Evolutionary conservation across 2,797 vertebrate genomes (phyloP), one percentile per base, ranked within the genome.

Genomic region (Falco novaeseelandiae): DNA sequence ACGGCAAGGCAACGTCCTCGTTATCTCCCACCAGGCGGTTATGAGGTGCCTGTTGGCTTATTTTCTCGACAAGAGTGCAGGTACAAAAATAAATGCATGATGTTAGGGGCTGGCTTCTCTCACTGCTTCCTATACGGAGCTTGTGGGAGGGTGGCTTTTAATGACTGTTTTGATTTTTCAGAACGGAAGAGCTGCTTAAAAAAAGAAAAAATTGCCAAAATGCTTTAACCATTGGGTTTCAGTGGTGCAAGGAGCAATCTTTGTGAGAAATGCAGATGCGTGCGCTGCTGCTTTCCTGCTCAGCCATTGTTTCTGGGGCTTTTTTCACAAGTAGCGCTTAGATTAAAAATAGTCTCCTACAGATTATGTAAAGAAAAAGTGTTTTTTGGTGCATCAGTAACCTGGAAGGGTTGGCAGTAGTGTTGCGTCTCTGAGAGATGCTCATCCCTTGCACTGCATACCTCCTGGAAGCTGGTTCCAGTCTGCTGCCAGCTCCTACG

Each of bases 1-100:
- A 88, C 97, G 99, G 17, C 99, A 99, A 82, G 99, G 99, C 59
- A 99, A 99, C 2, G 98, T 99, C 90, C 97, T 99, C 21, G 99
- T 99, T 29, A 97, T 99, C 97, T 99, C 99, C 96, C 99, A 99
- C 97, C 99, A 99, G 98, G 99, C 99, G 2, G 99, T 99, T 87
- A 99, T 99, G 99, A 99, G 99, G 94, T 99, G 99, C 91, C 98
- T 99, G 40, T 97, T 99, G 67, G 99, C 99, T 88, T 99, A 99
- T 98, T 99, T 99, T 96, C 98, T 99, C 93, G 99, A 99, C 97
- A 99, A 99, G 97, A 98, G 98, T 17, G 99, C 99, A 98, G 99
- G 99, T 99, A 95, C 88, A 69, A 86, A 96, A 93, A 95, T 29
- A 93, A 90, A 36, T 1, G 8, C 3, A 0, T 21, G 65, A 1